phyloP scores from a whole-genome alignment of 2,888 invertebrate species.

The Dusona sp. region DNA sequence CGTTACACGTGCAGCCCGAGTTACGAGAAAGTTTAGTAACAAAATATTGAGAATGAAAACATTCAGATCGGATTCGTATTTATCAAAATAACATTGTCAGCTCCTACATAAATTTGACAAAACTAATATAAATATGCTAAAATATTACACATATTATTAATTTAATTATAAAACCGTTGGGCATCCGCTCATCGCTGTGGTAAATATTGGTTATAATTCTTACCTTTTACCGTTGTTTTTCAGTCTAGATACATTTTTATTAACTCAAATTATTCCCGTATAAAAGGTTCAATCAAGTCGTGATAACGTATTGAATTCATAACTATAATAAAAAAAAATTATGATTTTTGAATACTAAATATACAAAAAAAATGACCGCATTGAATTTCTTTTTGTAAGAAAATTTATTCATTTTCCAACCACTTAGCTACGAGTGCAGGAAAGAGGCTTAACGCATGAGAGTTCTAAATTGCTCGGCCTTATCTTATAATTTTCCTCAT shows the following conservation, averaged over 20 bases:
- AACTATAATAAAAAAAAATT: not conserved
- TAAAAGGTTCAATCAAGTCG: not conserved
- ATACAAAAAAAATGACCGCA: not conserved
- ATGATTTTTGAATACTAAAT: not conserved
- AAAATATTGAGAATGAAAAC: constrained; percentile 19
- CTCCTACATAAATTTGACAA: not conserved
- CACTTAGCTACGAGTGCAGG: not conserved
- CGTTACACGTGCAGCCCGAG: constrained; percentile 42
- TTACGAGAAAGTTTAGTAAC: not conserved
- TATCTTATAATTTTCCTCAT: not conserved
- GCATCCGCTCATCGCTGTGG: not conserved
- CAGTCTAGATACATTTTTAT: not conserved
- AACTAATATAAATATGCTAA: not conserved
- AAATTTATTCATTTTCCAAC: not conserved
- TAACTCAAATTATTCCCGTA: not conserved
- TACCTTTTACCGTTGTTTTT: not conserved
- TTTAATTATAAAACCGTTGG: not conserved
- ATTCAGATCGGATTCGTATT: not conserved
- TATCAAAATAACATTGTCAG: not conserved
- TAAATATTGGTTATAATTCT: not conserved
- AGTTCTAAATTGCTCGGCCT: not conserved
- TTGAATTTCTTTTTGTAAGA: not conserved
- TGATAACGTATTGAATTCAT: not conserved
- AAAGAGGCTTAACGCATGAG: constrained; percentile 1
- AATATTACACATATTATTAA: not conserved